phyloP scores from a whole-genome alignment of 2,797 vertebrate species.

The Lutjanus argentimaculatus region DNA sequence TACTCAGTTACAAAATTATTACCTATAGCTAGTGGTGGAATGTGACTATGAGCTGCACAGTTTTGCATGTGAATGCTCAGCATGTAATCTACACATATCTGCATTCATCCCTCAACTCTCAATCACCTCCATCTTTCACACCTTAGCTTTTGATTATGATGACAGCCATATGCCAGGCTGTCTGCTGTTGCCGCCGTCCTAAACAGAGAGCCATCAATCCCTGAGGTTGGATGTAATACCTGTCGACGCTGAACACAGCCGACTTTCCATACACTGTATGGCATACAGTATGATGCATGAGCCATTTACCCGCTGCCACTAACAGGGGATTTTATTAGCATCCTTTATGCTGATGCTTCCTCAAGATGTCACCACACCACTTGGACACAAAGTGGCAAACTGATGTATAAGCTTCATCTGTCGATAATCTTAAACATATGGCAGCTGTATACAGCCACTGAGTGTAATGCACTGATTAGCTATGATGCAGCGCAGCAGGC shows the following conservation, averaged over 20 bases:
- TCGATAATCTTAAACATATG: constrained; percentile 40
- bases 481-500: constrained; percentile 56
- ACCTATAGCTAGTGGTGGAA: too few species aligned
- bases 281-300: constrained; percentile 53
- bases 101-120: constrained; percentile 18
- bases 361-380: constrained; percentile 31
- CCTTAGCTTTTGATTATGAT: constrained; percentile 36
- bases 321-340: constrained; percentile 42
- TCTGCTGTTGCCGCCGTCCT: not conserved
- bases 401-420: constrained; percentile 41
- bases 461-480: constrained; percentile 47
- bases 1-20: too few species aligned
- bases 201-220: constrained; percentile 52
- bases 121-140: constrained; percentile 35
- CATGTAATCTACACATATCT: not conserved
- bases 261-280: too few species aligned
- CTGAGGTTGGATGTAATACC: constrained; percentile 29
- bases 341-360: constrained; percentile 44
- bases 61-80: not conserved
- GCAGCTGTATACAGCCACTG: not conserved
- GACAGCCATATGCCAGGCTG: constrained; percentile 39
- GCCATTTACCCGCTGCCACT: constrained; percentile 46
- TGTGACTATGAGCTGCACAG: constrained; percentile 12
- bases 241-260: constrained; percentile 13
- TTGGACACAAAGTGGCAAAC: not conserved